These are phyloP conservation scores for Mohoua ochrocephala DNA, from an alignment of 2,113 vertebrate genomes.

Conservation along the genomic window DNA sequence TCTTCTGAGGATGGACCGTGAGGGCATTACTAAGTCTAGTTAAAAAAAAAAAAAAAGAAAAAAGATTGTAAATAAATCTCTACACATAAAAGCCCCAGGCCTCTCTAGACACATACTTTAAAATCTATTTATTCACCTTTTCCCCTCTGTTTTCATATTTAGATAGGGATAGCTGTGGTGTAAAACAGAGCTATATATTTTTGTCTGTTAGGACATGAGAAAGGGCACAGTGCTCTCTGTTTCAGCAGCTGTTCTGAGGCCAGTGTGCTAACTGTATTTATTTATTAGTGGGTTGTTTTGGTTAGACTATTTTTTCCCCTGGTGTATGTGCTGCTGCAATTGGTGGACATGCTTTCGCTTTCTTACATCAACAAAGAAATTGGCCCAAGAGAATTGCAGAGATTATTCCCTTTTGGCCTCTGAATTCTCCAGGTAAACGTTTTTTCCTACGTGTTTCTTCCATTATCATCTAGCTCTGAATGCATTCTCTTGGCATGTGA, in stretches of 20 bases:
- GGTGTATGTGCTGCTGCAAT: neutral
- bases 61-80: neutral
- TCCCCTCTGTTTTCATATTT: neutral
- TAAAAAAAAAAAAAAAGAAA: neutral
- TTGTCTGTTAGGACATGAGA: constrained; percentile 36
- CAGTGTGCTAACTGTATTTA: constrained; percentile 8
- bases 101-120: neutral
- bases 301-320: neutral
- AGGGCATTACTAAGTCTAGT: neutral
- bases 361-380: neutral
- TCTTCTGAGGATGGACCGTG: neutral
- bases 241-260: constrained; percentile 25
- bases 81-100: neutral
- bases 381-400: neutral
- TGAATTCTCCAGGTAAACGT: neutral
- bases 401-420: neutral
- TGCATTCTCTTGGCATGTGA: neutral
- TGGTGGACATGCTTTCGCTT: neutral
- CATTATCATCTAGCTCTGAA: neutral
- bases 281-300: constrained; percentile 16
- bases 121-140: neutral
- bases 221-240: neutral
- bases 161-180: neutral
- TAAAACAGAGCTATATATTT: constrained; percentile 17
- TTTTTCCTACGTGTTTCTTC: neutral